phyloP scores from a whole-genome alignment of 2,113 vertebrate species.

The Anhinga rufa region DNA sequence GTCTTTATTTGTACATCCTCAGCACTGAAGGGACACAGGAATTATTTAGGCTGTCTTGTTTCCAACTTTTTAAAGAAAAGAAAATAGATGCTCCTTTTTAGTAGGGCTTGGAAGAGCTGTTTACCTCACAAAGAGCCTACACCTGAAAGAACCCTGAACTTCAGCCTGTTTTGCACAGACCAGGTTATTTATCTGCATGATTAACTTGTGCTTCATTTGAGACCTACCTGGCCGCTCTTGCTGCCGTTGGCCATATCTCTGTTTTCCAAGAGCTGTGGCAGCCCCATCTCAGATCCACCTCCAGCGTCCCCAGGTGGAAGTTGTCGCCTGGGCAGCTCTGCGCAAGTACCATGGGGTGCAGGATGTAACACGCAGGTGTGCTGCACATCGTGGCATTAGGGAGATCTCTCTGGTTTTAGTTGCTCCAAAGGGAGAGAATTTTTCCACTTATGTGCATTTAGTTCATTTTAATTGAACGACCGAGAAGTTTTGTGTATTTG shows the following conservation, averaged over 20 bases:
- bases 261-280: background rate
- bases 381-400: accelerated
- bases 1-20: background rate
- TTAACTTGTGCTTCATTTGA: background rate
- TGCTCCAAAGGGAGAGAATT: background rate
- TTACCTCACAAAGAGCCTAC: background rate
- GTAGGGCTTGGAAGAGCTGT: background rate
- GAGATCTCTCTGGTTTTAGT: background rate
- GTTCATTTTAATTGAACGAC: background rate
- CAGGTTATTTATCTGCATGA: background rate
- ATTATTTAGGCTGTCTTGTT: background rate
- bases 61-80: background rate
- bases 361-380: accelerated
- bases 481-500: background rate
- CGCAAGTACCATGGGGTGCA: accelerated
- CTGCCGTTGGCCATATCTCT: background rate
- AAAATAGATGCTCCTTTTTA: background rate
- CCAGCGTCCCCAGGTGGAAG: background rate
- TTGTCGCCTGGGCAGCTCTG: background rate
- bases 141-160: background rate
- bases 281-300: background rate
- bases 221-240: background rate
- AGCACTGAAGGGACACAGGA: background rate
- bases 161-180: background rate
- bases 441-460: background rate